Evolutionary conservation across 2,113 vertebrate species (phyloP), one percentile per base, ranked within the genome.

Genomic region (Laticauda laticaudata): DNA sequence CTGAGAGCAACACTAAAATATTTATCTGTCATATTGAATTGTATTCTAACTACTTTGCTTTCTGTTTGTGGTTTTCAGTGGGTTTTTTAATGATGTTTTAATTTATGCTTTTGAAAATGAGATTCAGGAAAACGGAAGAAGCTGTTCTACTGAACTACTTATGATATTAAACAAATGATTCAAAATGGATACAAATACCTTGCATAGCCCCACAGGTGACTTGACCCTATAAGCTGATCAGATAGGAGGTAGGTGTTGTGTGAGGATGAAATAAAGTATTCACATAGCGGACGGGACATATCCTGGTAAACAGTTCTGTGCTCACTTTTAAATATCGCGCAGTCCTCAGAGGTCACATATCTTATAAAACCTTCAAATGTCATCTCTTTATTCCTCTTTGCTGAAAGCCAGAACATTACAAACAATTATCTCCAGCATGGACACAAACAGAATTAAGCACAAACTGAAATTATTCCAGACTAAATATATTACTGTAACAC

Each of bases 221-320:
- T 98, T 93, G 96, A 96, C 21, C 98, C 98, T 91, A 97, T 0
- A 3, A 99, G 90, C 55, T 99, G 98, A 91, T 98, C 98, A 86
- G 98, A 97, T 90, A 97, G 92, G 96, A 99, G 97, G 96, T 99
- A 99, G 12, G 98, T 99, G 95, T 99, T 99, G 96, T 99, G 99
- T 87, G 98, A 99, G 54, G 98, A 97, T 91, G 98, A 98, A 97
- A 99, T 98, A 95, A 98, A 99, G 95, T 99, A 99, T 91, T 98
- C 97, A 94, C 59, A 96, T 91, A 99, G 94, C 26, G 99, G 98
- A 2, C 96, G 96, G 93, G 59, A 97, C 98, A 99, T 99, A 95
- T 98, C 96, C 94, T 99, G 98, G 95, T 99, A 98, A 94, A 99
- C 91, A 0, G 2, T 86, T 29, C 1, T 94, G 95, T 97, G 98